These are phyloP conservation scores for Zaprionus gabonicus DNA, from an alignment of 1,140 invertebrate genomes.

Conservation along the genomic window DNA sequence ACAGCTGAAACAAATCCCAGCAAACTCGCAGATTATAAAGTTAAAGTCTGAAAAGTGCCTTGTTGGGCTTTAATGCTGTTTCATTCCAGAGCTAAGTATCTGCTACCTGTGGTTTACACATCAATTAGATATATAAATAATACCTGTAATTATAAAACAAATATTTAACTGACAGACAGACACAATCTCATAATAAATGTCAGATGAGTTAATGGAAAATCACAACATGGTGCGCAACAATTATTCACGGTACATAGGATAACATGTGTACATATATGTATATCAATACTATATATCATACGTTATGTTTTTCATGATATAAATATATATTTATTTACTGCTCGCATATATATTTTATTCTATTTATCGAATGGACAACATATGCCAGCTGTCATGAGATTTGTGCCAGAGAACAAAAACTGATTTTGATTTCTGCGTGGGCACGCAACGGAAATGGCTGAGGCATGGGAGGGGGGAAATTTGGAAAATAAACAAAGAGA, in stretches of 20 bases:
- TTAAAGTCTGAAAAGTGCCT: too few species aligned
- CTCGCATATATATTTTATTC: conserved; percentile 25
- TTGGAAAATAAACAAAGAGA: conserved; percentile 60
- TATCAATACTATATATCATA: not conserved
- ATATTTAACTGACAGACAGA: conserved; percentile 23
- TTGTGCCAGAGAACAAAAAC: conserved; percentile 46
- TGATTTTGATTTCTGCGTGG: conserved; percentile 19
- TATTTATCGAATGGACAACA: conserved; percentile 61
- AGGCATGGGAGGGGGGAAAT: conserved; percentile 23
- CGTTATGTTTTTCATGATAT: not conserved
- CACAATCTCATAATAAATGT: conserved; percentile 41
- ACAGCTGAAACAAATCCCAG: too few species aligned
- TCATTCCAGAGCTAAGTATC: not conserved
- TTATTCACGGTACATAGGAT: conserved; percentile 44
- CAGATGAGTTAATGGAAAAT: conserved; percentile 11
- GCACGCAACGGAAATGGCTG: conserved; percentile 64
- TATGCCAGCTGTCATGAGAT: conserved; percentile 70
- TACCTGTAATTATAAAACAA: conserved; percentile 5
- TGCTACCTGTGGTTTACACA: not conserved
- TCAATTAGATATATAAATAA: conserved; percentile 5
- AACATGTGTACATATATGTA: conserved; percentile 9
- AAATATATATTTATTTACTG: conserved; percentile 16
- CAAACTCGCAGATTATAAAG: too few species aligned
- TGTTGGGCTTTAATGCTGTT: too few species aligned
- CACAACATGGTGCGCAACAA: conserved; percentile 46